phyloP scores from a whole-genome alignment of 1,140 invertebrate species.

The Lineus longissimus region DNA sequence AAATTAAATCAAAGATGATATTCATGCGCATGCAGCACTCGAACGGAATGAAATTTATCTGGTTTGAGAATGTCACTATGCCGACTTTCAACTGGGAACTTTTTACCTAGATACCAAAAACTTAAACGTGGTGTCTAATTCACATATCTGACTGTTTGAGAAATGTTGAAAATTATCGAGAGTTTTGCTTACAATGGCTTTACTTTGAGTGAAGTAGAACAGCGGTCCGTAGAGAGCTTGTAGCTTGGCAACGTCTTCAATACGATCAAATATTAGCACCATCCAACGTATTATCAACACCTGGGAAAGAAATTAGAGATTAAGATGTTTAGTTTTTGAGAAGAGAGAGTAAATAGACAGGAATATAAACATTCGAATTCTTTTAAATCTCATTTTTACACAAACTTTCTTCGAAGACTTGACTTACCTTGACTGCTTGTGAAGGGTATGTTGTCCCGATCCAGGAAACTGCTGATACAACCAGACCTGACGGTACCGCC shows the following conservation, averaged over 20 bases:
- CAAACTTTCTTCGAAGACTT: too few relatives aligned
- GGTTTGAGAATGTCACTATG: too few relatives aligned
- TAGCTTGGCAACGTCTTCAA: conserved; percentile 34
- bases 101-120: too few relatives aligned
- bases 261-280: conserved; percentile 39
- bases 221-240: conserved; percentile 38
- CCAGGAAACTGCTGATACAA: conserved; percentile 33
- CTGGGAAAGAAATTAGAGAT: conserved; percentile 24
- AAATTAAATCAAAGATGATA: too few relatives aligned
- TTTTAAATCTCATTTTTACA: not conserved
- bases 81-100: too few relatives aligned
- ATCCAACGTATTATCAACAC: conserved; percentile 37
- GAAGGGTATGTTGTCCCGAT: conserved; percentile 36
- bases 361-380: too few relatives aligned
- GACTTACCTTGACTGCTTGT: conserved; percentile 30
- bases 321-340: too few relatives aligned
- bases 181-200: conserved; percentile 31
- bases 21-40: too few relatives aligned
- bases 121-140: too few relatives aligned
- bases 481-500: conserved; percentile 24
- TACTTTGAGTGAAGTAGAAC: conserved; percentile 39
- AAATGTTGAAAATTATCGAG: too few relatives aligned
- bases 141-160: too few relatives aligned
- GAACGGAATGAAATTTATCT: too few relatives aligned
- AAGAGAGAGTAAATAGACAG: not conserved